These are phyloP conservation scores for Syngnathoides biaculeatus DNA, from an alignment of 2,113 vertebrate species.

Conservation along the genomic window DNA sequence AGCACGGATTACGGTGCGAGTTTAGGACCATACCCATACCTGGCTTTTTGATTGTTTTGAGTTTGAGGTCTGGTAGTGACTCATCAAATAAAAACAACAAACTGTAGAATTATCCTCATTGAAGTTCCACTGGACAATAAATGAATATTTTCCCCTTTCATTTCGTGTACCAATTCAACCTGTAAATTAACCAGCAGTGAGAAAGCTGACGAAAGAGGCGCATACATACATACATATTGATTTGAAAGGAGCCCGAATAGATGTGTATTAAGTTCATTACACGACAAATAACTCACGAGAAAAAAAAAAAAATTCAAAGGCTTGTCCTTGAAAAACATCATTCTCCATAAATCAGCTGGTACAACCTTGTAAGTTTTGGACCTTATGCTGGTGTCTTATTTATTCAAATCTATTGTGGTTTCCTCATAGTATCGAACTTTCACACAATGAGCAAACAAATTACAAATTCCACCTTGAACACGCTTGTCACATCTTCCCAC, in stretches of 20 bases:
- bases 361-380: not conserved
- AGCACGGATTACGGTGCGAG: slow-evolving; percentile 10
- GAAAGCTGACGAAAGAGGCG: slow-evolving; percentile 26
- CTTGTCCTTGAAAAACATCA: not conserved
- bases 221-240: not conserved
- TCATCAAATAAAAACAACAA: slow-evolving; percentile 2
- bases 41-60: slow-evolving; percentile 24
- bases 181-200: slow-evolving; percentile 45
- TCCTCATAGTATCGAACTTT: slow-evolving; percentile 3
- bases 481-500: slow-evolving; percentile 29
- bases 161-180: slow-evolving; percentile 43
- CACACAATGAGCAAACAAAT: slow-evolving; percentile 20
- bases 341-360: not conserved
- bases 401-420: not conserved
- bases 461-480: slow-evolving; percentile 23
- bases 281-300: not conserved
- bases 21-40: slow-evolving; percentile 14
- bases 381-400: not conserved
- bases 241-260: not conserved
- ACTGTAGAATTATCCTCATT: slow-evolving; percentile 16
- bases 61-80: slow-evolving; percentile 15
- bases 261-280: not conserved
- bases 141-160: slow-evolving; percentile 25
- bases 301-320: not conserved
- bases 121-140: slow-evolving; percentile 16